A percentile compares a stretch with the other conserved stretches of the same genome.
phyloP scores from a whole-genome alignment of 30 jellyfish, hydroid and myxozoan genomes.

The Aurelia sp. region DNA sequence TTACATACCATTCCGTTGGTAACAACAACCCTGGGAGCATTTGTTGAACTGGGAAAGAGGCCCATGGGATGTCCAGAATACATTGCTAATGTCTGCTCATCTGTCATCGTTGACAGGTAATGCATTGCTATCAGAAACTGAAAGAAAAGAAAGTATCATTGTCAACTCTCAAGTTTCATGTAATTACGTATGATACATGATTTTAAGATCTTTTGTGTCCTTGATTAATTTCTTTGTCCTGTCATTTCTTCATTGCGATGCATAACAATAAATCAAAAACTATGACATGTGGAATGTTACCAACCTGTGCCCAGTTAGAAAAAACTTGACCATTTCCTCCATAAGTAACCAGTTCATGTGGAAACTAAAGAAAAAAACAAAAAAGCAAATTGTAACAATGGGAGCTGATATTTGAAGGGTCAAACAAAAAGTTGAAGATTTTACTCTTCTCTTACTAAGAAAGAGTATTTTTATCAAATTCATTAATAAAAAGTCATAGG shows the following conservation, averaged over 20 bases:
- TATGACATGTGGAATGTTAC: not conserved
- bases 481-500: no score
- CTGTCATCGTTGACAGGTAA: conserved; percentile 88
- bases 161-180: not conserved
- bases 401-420: no score
- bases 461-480: no score
- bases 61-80: conserved; percentile 99
- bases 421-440: no score
- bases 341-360: conserved; percentile 95
- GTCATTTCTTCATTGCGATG: no score
- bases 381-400: no score
- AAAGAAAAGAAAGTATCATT: not conserved
- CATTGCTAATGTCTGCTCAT: conserved; percentile 88
- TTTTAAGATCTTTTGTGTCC: no score
- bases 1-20: conserved; percentile 92
- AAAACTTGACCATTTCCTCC: conserved; percentile 99
- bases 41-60: conserved; percentile 86
- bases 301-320: conserved; percentile 99
- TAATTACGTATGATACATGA: no score
- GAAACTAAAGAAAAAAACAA: conserved; percentile 69
- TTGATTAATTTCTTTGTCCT: no score
- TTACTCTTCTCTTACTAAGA: no score
- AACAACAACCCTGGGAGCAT: conserved; percentile 91
- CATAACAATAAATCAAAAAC: not conserved
- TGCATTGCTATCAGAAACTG: conserved; percentile 88